Evolutionary conservation across 2,797 vertebrate species (phyloP), one percentile per base, ranked within the genome.

Genomic region (Odontamblyopus lacepedii): DNA sequence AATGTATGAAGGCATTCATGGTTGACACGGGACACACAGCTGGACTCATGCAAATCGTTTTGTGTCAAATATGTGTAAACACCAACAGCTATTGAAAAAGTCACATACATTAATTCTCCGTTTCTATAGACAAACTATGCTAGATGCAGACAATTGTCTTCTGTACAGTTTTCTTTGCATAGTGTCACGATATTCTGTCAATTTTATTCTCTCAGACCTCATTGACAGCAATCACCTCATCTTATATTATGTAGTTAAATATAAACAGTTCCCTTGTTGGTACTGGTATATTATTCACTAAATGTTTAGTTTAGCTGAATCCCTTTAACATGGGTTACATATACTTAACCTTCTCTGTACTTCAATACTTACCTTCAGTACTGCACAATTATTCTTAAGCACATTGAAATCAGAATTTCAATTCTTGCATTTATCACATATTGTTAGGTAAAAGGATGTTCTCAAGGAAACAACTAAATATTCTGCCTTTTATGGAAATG

Each of bases 1-100:
- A 73, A 75, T 85, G 85, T 88, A 83, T 91, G 80, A 90, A 85
- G 71, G 86, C 82, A 85, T 89, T 91, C 81, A 91, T 88, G 69
- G 77, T 76, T 18, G 18, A 62, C 66, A 74, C 48, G 70, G 78
- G 78, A 80, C 79, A 61, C 16, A 41, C 70, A 56, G 73, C 64
- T 55, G 64, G 51, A 60, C 84, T 75, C 4, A 70, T 78, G 67
- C 11, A 64, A 48, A 64, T 44, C 19, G 12, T 15, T 65, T 50
- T 50, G 38, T 65, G 63, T 65, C 29, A 13, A 23, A 41, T 48
- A 44, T 66, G 44, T 66, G 64, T 51, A 30, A 66, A 66, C 26
- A 66, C 2, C 27, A 27, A 66, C 64, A 51, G 19, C 19, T 38
- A 2, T 26, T 32, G 32, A 62, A 62, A 62, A 32, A 18, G 30